Evolutionary conservation across 2,888 invertebrate species (phyloP).

Genomic region (Endomychus coccineus): DNA sequence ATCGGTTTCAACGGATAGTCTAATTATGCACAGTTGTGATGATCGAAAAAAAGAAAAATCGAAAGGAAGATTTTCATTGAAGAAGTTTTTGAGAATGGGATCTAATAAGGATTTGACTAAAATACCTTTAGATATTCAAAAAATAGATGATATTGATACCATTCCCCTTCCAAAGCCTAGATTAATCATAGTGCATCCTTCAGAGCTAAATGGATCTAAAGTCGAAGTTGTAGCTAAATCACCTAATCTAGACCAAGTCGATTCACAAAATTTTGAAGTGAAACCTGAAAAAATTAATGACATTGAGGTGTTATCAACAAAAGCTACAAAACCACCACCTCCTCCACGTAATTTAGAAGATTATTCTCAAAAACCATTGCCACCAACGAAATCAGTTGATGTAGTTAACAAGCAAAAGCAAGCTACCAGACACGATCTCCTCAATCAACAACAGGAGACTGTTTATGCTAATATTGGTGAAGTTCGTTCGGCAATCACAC

Average conservation of each 20-base stretch:
- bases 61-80: constrained; percentile 71
- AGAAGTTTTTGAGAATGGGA: constrained; percentile 75
- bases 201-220: constrained; percentile 73
- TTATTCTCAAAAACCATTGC: constrained; percentile 53
- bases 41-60: constrained; percentile 58
- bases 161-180: constrained; percentile 53
- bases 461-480: constrained; percentile 82
- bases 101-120: constrained; percentile 63
- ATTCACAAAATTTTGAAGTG: too few species aligned
- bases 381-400: constrained; percentile 62
- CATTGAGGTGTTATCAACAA: constrained; percentile 20
- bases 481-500: constrained; percentile 71
- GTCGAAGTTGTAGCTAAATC: constrained; percentile 61
- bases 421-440: constrained; percentile 9
- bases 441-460: constrained; percentile 43
- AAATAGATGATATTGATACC: constrained; percentile 50
- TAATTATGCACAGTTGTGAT: constrained; percentile 42
- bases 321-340: constrained; percentile 56
- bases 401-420: constrained; percentile 53
- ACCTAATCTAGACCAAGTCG: constrained; percentile 35
- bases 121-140: constrained; percentile 45
- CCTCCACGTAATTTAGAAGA: constrained; percentile 57
- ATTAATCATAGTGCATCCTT: constrained; percentile 80
- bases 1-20: constrained; percentile 69
- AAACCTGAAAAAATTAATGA: constrained; percentile 6